These are phyloP conservation scores for Pluvianellus socialis DNA, from an alignment of 2,113 vertebrate genomes.

Conservation along the genomic window DNA sequence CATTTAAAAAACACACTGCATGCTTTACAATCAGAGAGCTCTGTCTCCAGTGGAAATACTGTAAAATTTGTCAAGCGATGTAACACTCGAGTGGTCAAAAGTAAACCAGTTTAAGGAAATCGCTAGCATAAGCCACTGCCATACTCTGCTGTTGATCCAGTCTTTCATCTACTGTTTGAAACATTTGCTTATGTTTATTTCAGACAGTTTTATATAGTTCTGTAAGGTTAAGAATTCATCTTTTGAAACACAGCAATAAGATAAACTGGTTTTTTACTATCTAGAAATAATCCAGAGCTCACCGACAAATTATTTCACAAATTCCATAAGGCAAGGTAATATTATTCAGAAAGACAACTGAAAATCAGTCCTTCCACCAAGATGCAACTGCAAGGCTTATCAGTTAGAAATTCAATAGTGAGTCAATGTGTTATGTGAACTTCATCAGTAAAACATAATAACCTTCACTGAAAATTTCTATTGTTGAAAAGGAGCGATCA, in stretches of 20 bases:
- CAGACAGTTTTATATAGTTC: not conserved
- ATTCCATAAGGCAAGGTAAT: not conserved
- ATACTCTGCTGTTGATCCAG: not conserved
- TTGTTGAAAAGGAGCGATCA: not conserved
- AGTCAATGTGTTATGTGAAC: not conserved
- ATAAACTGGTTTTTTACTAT: not conserved
- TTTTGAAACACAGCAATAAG: not conserved
- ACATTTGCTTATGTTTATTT: not conserved
- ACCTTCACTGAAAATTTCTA: not conserved
- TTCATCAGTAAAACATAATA: not conserved
- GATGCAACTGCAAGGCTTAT: not conserved
- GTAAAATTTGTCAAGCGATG: not conserved
- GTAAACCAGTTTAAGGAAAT: not conserved
- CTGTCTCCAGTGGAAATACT: not conserved
- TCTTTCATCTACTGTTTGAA: not conserved
- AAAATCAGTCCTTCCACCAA: not conserved
- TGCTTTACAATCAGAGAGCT: not conserved
- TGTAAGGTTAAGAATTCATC: not conserved
- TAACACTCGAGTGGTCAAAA: not conserved
- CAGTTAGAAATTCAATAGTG: not conserved
- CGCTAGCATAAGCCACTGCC: not conserved
- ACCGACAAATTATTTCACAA: not conserved
- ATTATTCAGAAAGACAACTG: not conserved
- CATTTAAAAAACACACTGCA: not conserved
- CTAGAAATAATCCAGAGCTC: not conserved